Evolutionary conservation across 64 coral and sea anemone species (phyloP).

Genomic region (Stichodactyla helianthus): DNA sequence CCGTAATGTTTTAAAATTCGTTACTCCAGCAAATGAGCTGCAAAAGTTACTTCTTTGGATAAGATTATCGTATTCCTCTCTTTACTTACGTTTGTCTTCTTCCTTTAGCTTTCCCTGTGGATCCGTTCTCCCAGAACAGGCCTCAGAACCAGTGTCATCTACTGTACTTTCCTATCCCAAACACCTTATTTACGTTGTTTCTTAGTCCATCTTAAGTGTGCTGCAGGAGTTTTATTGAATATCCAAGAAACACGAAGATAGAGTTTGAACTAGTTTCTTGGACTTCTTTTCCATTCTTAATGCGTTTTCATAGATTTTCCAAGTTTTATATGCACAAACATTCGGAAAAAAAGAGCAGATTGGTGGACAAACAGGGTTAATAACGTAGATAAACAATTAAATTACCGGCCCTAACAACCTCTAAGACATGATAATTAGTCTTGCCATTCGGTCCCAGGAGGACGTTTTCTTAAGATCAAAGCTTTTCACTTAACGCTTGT

Average conservation of each 20-base stretch:
- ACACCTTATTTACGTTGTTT: too few species aligned
- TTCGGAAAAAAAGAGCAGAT: neutral
- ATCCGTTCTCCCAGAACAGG: too few species aligned
- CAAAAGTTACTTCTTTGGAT: too few species aligned
- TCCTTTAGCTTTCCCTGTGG: too few species aligned
- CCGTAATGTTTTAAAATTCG: too few species aligned
- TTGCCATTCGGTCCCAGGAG: neutral
- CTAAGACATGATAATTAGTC: neutral
- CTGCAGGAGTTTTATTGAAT: neutral
- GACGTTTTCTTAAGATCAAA: conserved; percentile 7
- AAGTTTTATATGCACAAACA: neutral
- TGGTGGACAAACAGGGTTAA: neutral
- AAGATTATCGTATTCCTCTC: too few species aligned
- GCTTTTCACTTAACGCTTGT: conserved; percentile 1
- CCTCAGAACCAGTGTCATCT: too few species aligned
- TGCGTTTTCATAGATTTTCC: neutral
- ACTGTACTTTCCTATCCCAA: too few species aligned
- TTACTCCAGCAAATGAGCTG: too few species aligned
- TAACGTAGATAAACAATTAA: neutral
- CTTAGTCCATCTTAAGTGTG: neutral
- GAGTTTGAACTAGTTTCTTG: neutral
- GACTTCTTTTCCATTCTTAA: neutral
- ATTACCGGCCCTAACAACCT: neutral
- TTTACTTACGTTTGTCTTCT: too few species aligned
- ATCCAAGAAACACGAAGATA: neutral